A percentile compares a stretch with the other conserved stretches of the same genome.
Evolutionary conservation across 2,888 invertebrate genomes (phyloP).

Genomic region (Lasioglossum morio): DNA sequence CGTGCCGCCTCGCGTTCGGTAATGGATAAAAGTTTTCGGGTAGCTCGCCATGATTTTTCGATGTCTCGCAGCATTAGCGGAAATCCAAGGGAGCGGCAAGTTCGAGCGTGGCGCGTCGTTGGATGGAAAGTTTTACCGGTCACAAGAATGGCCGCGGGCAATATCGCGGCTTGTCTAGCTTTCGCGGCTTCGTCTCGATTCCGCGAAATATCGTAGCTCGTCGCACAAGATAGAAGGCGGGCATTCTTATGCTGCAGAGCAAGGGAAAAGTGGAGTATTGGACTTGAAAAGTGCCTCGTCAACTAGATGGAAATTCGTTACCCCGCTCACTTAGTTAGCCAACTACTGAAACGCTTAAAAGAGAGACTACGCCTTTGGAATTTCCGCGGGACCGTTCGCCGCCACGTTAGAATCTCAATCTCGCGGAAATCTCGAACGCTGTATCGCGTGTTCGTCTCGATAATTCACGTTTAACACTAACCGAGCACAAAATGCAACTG

Average conservation of each 20-base stretch:
- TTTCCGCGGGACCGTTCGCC: constrained; percentile 9
- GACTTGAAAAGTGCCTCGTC: constrained; percentile 69
- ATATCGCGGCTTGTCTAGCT: constrained; percentile 53
- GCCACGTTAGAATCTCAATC: neutral
- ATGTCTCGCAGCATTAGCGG: constrained; percentile 13
- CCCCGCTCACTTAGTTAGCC: constrained; percentile 58
- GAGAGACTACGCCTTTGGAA: constrained; percentile 35
- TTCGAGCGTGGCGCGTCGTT: neutral
- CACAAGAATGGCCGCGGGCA: constrained; percentile 46
- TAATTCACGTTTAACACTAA: neutral
- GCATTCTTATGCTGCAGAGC: constrained; percentile 61
- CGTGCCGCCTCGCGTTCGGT: neutral
- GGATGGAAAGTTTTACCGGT: constrained; percentile 45
- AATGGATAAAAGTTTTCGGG: constrained; percentile 1
- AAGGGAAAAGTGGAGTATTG: constrained; percentile 63
- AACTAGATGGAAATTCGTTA: constrained; percentile 68
- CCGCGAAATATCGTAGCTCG: constrained; percentile 39
- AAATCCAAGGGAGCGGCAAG: constrained; percentile 30
- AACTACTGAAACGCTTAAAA: constrained; percentile 59
- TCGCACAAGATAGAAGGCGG: constrained; percentile 34
- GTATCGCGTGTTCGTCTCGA: neutral
- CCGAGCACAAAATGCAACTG: too few species aligned
- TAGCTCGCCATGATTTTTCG: constrained; percentile 13
- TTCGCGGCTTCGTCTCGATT: constrained; percentile 45
- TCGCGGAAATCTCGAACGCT: neutral